Base-by-base conservation (phyloP, 2,113 vertebrate species). In the Ancistrus triradiatus region DNA sequence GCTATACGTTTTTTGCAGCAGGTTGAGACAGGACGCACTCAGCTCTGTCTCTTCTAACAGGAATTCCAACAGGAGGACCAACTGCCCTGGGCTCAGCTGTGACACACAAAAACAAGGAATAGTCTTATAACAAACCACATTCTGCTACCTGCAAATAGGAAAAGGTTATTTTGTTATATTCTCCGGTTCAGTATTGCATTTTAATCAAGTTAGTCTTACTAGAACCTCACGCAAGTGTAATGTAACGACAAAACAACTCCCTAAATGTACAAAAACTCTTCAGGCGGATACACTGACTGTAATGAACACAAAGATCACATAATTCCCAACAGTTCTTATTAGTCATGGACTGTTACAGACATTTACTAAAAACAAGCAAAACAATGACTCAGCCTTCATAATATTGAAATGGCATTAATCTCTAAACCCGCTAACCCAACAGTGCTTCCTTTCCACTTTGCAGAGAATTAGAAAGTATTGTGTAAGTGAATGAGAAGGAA, bases 21-120 rank as follows among this genome's bases (percentile, higher is more conserved):
- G 38, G 1, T 64, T 83, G 59, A 98, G 72, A 2, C 75, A 82
- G 46, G 74, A 70, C 57, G 68, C 68, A 37, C 81, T 89, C 56
- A 96, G 71, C 0, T 85, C 83, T 52, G 87, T 83, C 85, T 91
- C 87, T 55, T 97, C 90, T 52, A 97, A 79, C 17, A 98, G 89
- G 46, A 60, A 80, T 74, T 98, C 96, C 87, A 98, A 74, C 74
- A 98, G 91, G 85, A 97, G 85, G 68, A 95, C 84, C 49, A 96
- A 80, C 85, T 97, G 93, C 66, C 95, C 93, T 18, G 93, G 86
- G 63, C 85, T 86, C 85, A 97, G 79, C 96, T 98, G n/a, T 40
- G 80, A 66, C 52, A 78, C 76, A 80, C 46, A 27, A 76, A 15
- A 14, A 11, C 7, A 2, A 6, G 76, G 60, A 69, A 58, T 46